A percentile compares a stretch with the other conserved stretches of the same genome.
These are phyloP conservation scores for Rhagoletis zephyria DNA, from an alignment of 1,140 invertebrate genomes.

Conservation along the genomic window DNA sequence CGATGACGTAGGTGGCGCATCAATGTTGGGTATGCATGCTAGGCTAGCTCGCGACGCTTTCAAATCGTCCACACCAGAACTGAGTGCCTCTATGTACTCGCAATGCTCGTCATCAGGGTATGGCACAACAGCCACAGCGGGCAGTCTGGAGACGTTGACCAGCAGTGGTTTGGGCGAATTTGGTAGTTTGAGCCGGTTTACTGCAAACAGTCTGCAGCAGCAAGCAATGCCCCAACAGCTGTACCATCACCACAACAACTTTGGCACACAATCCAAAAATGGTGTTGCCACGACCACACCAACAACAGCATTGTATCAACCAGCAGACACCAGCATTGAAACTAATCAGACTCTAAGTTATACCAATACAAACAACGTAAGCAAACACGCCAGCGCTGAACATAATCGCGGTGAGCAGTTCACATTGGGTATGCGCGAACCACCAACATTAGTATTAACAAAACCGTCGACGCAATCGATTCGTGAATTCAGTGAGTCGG, in stretches of 20 bases:
- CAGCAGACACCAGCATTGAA: conserved; percentile 42
- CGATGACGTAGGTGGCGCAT: conserved; percentile 49
- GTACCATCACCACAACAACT: conserved; percentile 43
- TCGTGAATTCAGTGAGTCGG: conserved; percentile 54
- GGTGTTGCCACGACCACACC: conserved; percentile 57
- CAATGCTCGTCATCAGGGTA: conserved; percentile 69
- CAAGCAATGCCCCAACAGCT: conserved; percentile 60
- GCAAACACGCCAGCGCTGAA: not conserved
- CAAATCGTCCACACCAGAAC: conserved; percentile 68
- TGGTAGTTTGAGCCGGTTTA: conserved; percentile 51
- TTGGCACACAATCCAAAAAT: not conserved
- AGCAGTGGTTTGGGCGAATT: conserved; percentile 59
- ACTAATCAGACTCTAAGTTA: not conserved
- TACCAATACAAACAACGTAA: conserved; percentile 34
- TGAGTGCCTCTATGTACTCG: conserved; percentile 68
- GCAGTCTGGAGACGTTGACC: conserved; percentile 69
- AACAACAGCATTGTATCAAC: conserved; percentile 64
- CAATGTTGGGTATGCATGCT: not conserved
- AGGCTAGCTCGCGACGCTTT: conserved; percentile 60
- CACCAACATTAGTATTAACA: conserved; percentile 53
- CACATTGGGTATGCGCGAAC: conserved; percentile 33
- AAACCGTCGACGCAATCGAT: conserved; percentile 56
- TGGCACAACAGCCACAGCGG: conserved; percentile 60
- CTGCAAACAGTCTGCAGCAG: conserved; percentile 64
- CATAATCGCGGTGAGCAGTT: not conserved